Evolutionary conservation across 2,113 vertebrate genomes (phyloP), one percentile per base, ranked within the genome.

Genomic region (Brevimyrus niger): DNA sequence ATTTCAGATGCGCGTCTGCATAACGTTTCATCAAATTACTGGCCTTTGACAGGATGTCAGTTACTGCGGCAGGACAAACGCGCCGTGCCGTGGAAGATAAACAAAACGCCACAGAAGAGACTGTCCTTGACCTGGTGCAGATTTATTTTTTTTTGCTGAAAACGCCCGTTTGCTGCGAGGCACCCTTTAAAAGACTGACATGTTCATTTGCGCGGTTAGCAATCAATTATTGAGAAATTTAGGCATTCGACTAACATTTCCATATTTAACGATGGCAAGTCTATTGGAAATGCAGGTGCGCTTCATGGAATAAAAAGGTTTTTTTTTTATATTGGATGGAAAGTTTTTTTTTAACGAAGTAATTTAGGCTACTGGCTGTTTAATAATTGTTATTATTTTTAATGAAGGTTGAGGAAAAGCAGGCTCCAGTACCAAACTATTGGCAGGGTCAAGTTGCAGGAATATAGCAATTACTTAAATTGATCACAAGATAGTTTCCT

Each of bases 401-500:
- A 97, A 97, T 97, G 97, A 96, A 96, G 94, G 93, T 95, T 98
- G 98, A 99, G 97, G 95, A 96, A 98, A 96, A 97, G 94, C 98
- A 99, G 98, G 95, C 97, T 94, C 93, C 94, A 94, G 90, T 55
- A 94, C 94, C 94, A 95, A 97, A 98, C 97, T 98, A 97, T 96
- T 95, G 96, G 80, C 89, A 96, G 95, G 97, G 97, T 98, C 97
- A 96, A 97, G 97, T 97, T 97, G 97, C 98, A 98, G 97, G 98
- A 99, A 98, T 98, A 96, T 96, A 94, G 95, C 98, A 99, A 99
- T 99, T 99, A 99, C 96, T 97, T 97, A 97, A 99, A 99, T 98
- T 98, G 98, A 99, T 98, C 97, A 96, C 97, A 95, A 97, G 97
- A 96, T 95, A 97, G 96, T 96, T 98, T 97, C 96, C 97, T 96